These are phyloP conservation scores for Pangasianodon hypophthalmus DNA, from an alignment of 2,113 vertebrate genomes.

Conservation along the genomic window DNA sequence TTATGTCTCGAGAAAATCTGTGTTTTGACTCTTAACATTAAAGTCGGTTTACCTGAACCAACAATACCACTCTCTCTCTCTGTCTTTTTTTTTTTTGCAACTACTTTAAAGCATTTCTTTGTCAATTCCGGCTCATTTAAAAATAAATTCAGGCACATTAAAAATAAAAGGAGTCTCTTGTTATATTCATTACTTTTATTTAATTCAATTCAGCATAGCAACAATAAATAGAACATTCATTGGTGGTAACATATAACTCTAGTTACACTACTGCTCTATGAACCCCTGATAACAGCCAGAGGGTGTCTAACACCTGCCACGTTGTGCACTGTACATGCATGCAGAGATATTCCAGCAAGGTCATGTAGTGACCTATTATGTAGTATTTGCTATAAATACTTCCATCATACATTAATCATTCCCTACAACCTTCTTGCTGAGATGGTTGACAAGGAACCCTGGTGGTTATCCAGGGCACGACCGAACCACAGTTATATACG, in stretches of 20 bases:
- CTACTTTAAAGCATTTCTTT: neutral
- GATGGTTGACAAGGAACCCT: neutral
- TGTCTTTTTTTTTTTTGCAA: neutral
- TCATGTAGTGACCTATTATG: neutral
- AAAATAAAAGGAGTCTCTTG: neutral
- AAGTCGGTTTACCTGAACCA: neutral
- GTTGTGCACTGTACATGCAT: neutral
- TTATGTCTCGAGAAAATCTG: neutral
- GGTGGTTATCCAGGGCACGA: neutral
- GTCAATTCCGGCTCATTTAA: neutral
- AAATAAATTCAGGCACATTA: neutral
- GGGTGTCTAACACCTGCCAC: neutral
- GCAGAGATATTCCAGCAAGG: slow-evolving; percentile 9
- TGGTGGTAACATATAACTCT: neutral
- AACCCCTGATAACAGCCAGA: slow-evolving; percentile 11
- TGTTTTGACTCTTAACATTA: neutral
- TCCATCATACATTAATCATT: neutral
- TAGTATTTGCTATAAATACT: neutral
- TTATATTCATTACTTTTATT: slow-evolving; percentile 43
- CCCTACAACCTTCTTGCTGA: neutral
- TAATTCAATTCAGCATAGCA: slow-evolving; percentile 44
- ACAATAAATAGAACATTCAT: slow-evolving; percentile 56
- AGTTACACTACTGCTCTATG: neutral
- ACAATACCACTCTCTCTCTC: neutral
- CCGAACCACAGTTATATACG: neutral